phyloP scores from a whole-genome alignment of 2,113 vertebrate genomes.

The Corydoras sp. region DNA sequence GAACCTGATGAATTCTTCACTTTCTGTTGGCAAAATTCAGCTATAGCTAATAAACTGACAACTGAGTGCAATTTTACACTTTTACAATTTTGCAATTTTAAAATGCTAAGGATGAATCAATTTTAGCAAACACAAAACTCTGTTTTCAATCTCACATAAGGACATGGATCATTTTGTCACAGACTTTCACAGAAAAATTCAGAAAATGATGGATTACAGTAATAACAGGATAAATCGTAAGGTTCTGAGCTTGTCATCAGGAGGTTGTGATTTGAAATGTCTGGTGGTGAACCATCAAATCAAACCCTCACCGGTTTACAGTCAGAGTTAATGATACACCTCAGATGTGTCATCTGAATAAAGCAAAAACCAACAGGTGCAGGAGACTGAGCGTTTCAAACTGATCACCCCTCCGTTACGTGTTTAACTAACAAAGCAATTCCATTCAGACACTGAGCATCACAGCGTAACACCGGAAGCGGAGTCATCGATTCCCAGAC shows the following conservation, averaged over 20 bases:
- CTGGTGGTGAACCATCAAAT: neutral
- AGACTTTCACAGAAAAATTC: neutral
- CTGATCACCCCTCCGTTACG: neutral
- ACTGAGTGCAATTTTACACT: neutral
- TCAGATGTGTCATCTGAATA: too few species aligned
- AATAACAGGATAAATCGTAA: neutral
- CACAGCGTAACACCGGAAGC: too few species aligned
- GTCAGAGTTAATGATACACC: too few species aligned
- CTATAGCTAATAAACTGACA: neutral
- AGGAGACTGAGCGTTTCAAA: too few species aligned
- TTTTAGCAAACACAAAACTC: too few species aligned
- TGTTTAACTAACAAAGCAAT: neutral
- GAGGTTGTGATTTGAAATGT: neutral
- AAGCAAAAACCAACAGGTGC: too few species aligned
- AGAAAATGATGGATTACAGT: neutral
- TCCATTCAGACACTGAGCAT: neutral
- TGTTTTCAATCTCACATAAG: neutral
- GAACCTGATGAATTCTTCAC: too few species aligned
- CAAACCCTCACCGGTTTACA: too few species aligned
- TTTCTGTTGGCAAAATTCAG: too few species aligned
- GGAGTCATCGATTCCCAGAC: slow-evolving; percentile 13
- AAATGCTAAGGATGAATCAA: too few species aligned
- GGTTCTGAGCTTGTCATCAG: neutral
- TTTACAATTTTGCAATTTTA: too few species aligned
- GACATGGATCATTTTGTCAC: neutral